Percentiles rank a stretch among this genome's conserved stretches.
phyloP scores from a whole-genome alignment of 2,888 invertebrate genomes.

The Diplazon laetatorius region DNA sequence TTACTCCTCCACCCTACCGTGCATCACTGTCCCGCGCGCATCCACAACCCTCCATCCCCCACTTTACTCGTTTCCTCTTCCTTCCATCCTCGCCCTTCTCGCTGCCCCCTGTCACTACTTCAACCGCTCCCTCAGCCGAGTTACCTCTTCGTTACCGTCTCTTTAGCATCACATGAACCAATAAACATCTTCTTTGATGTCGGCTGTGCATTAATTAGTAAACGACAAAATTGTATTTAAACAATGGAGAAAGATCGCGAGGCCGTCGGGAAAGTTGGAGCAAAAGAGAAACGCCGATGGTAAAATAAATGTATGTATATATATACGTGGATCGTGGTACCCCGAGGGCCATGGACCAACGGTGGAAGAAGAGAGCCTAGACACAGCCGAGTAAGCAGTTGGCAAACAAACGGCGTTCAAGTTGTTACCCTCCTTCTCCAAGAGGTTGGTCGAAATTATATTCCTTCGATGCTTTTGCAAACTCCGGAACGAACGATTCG shows the following conservation, averaged over 20 bases:
- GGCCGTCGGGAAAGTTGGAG: slow-evolving; percentile 57
- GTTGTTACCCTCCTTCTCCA: slow-evolving; percentile 71
- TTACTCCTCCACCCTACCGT: slow-evolving; percentile 63
- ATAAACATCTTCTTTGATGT: slow-evolving; percentile 85
- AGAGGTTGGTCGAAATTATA: slow-evolving; percentile 73
- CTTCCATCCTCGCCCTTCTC: slow-evolving; percentile 49
- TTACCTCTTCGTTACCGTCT: slow-evolving; percentile 83
- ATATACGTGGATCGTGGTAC: slow-evolving; percentile 6
- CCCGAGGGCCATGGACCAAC: not conserved
- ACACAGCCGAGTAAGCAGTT: slow-evolving; percentile 74
- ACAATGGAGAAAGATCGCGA: slow-evolving; percentile 82
- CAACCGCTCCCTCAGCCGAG: slow-evolving; percentile 79
- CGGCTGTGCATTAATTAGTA: slow-evolving; percentile 84
- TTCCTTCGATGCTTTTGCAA: slow-evolving; percentile 65
- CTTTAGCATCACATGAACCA: slow-evolving; percentile 84
- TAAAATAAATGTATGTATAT: not conserved
- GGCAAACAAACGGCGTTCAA: slow-evolving; percentile 75
- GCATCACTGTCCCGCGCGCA: slow-evolving; percentile 54
- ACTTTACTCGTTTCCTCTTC: slow-evolving; percentile 38
- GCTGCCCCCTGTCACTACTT: slow-evolving; percentile 75
- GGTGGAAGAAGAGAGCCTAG: slow-evolving; percentile 35
- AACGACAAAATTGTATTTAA: slow-evolving; percentile 86
- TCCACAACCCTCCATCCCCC: slow-evolving; percentile 56
- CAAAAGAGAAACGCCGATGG: slow-evolving; percentile 62
- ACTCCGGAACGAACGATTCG: slow-evolving; percentile 11